A percentile compares a stretch with the other conserved stretches of the same genome.
Conservation (phyloP, 2,888 invertebrate genomes). For the Andrena bicolor region DNA sequence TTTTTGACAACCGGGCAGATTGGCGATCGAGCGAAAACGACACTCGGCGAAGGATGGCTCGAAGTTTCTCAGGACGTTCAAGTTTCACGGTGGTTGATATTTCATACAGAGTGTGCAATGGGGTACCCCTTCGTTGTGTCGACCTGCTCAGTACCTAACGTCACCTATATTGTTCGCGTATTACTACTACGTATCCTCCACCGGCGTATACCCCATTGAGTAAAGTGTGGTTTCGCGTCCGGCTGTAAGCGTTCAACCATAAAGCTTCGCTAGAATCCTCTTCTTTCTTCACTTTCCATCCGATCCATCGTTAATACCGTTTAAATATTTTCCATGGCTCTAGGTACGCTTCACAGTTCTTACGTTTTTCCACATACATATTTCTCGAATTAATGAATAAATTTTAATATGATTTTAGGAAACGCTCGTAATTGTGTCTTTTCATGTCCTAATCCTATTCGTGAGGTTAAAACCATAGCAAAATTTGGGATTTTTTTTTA, state of each 20-base stretch:
- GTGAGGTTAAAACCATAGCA: no score
- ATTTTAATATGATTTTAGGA: no score
- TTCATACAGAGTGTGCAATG: constrained; percentile 83
- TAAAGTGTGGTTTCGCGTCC: constrained; percentile 84
- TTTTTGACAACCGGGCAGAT: constrained; percentile 45
- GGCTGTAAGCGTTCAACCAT: constrained; percentile 68
- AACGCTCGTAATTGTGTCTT: no score
- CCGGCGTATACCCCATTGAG: constrained; percentile 74
- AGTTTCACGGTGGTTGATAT: constrained; percentile 85
- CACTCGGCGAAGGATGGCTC: constrained; percentile 65
- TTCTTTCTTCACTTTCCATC: constrained; percentile 23
- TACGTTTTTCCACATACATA: no score
- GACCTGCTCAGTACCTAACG: constrained; percentile 74
- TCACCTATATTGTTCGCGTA: constrained; percentile 81
- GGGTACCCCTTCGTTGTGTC: constrained; percentile 72
- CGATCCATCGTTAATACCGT: background rate
- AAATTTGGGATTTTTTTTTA: no score
- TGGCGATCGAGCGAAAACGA: constrained; percentile 58
- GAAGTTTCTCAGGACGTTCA: constrained; percentile 85
- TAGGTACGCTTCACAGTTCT: no score
- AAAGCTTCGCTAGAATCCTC: constrained; percentile 48
- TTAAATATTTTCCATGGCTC: no score
- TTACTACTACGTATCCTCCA: constrained; percentile 69
- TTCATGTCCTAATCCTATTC: no score
- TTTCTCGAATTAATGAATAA: no score